Base-by-base conservation (phyloP, 2,113 vertebrate genomes). In the Ctenodactylus gundi region DNA sequence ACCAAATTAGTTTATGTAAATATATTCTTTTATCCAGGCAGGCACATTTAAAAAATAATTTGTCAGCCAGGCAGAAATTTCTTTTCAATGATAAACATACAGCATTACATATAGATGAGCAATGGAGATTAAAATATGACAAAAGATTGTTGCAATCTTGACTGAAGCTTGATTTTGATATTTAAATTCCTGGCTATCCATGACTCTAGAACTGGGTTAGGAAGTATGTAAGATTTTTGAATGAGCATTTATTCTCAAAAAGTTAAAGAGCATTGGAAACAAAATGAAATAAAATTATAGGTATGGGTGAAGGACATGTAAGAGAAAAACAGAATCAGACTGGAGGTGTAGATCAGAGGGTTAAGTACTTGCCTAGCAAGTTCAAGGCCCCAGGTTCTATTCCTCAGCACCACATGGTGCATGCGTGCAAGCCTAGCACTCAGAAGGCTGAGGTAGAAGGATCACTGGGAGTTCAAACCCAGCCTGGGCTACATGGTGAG, bases 61-160 rank as follows among this genome's bases (percentile, higher is more conserved):
- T 83, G 31, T 60, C 70, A 91, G 49, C n/a, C n/a, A 84, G 51
- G 65, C 0, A 87, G 29, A 72, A 90, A 11, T 4, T 91, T 88
- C 31, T 55, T 21, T 88, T 86, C 90, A 25, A 53, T 94, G n/a
- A n/a, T 94, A 90, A 7, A 94, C 88, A 87, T 13, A 39, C 31
- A 36, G 21, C 60, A 89, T n/a, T n/a, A n/a, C 60, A 34, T 12
- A 65, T 21, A 78, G 73, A 88, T 68, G 39, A 58, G 9, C 17
- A 88, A 17, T 46, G 6, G 53, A 91, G 34, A 86, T 41, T 60
- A 62, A 95, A 92, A 68, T 27, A 14, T 31, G 27, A 44, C 5
- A 25, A 57, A 14, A 88, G 31, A 73, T 84, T 34, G 0, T 55
- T 73, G n/a, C 94, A 80, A 53, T 82, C 8, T 77, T 85, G 21